These are phyloP conservation scores for Semibalanus balanoides DNA, from an alignment of 1,140 invertebrate species.

Conservation along the genomic window DNA sequence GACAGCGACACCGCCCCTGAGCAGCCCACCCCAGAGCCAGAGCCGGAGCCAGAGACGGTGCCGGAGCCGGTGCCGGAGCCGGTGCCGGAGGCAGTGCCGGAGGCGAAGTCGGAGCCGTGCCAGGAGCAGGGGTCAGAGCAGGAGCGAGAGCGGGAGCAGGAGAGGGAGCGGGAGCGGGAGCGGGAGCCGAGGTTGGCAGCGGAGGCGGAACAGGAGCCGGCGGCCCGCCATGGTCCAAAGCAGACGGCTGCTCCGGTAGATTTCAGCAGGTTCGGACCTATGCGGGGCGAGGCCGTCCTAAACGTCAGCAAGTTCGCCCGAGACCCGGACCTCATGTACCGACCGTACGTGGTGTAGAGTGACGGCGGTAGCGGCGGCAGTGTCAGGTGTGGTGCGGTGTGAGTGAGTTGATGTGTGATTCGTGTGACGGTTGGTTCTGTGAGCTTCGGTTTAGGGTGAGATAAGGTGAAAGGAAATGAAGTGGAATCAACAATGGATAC, in stretches of 20 bases:
- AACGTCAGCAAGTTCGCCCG: slow-evolving; percentile 15
- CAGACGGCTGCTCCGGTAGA: slow-evolving; percentile 14
- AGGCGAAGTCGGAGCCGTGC: neutral
- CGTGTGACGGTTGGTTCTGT: too few relatives aligned
- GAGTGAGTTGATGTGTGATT: too few relatives aligned
- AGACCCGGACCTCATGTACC: slow-evolving; percentile 17
- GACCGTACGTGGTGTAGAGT: slow-evolving; percentile 13
- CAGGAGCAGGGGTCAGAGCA: neutral
- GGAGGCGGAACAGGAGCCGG: slow-evolving; percentile 16
- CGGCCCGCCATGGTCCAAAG: too few relatives aligned
- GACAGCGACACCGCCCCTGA: slow-evolving; percentile 5
- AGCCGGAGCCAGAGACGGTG: slow-evolving; percentile 9
- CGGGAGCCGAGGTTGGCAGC: slow-evolving; percentile 14
- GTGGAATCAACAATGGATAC: too few relatives aligned
- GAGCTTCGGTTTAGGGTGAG: too few relatives aligned
- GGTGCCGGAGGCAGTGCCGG: neutral
- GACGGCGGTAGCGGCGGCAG: too few relatives aligned
- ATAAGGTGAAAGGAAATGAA: too few relatives aligned
- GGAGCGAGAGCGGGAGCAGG: neutral
- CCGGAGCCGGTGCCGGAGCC: neutral
- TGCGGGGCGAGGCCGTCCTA: neutral
- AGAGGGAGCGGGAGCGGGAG: neutral
- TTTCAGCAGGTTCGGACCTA: neutral
- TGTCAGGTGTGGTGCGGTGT: too few relatives aligned
- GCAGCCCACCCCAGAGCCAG: slow-evolving; percentile 10